These are phyloP conservation scores for Ophion costatus DNA, from an alignment of 2,888 invertebrate species.

Conservation along the genomic window DNA sequence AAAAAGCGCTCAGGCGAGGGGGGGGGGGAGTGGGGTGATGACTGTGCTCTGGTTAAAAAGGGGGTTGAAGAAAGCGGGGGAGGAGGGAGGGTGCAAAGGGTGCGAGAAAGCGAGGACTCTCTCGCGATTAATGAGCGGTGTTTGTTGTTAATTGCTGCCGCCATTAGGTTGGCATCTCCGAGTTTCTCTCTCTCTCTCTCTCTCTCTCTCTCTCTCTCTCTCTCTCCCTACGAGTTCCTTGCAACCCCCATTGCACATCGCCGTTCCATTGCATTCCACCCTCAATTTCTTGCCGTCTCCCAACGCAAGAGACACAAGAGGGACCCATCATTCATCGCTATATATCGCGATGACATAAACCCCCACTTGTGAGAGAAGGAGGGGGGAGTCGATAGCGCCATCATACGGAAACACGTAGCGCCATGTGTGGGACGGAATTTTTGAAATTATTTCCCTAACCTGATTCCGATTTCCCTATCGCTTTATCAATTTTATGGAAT, in stretches of 20 bases:
- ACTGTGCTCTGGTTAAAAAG: conserved; percentile 2
- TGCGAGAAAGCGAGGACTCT: conserved; percentile 73
- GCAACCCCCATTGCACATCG: conserved; percentile 49
- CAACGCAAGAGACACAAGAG: conserved; percentile 15
- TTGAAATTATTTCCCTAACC: not conserved
- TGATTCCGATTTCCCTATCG: not conserved
- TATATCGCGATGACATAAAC: not conserved
- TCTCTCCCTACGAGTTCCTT: conserved; percentile 47
- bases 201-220: conserved; percentile 38
- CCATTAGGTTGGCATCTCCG: conserved; percentile 82
- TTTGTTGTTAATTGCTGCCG: conserved; percentile 84
- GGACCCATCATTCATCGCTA: conserved; percentile 42
- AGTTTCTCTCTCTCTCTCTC: conserved; percentile 51
- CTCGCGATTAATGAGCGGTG: conserved; percentile 83
- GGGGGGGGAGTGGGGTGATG: not conserved
- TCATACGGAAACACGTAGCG: not conserved
- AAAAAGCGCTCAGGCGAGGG: conserved; percentile 15
- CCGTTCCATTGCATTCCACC: conserved; percentile 68
- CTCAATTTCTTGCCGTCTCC: conserved; percentile 40
- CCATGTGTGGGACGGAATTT: not conserved
- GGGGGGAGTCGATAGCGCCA: not conserved
- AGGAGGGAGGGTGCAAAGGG: conserved; percentile 50
- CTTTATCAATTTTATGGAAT: not conserved
- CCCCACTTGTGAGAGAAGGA: not conserved
- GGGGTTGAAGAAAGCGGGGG: conserved; percentile 9